Percentiles rank a stretch among this genome's conserved stretches.
These are phyloP conservation scores for Rallus crepitans DNA, from an alignment of 2,797 vertebrate species.

Conservation along the genomic window DNA sequence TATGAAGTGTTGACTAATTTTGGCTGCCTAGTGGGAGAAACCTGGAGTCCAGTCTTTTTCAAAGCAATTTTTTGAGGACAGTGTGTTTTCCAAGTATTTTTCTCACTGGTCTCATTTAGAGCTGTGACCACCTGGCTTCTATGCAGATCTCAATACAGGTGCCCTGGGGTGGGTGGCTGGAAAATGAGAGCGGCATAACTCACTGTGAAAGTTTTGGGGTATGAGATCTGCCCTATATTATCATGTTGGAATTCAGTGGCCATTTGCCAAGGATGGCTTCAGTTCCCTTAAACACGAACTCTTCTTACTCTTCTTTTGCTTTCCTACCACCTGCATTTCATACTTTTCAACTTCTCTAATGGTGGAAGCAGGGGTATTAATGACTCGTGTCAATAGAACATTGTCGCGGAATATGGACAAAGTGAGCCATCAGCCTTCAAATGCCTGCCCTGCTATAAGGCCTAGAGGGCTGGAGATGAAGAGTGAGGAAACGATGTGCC, in stretches of 20 bases:
- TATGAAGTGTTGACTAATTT: not conserved
- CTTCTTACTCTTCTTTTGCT: not conserved
- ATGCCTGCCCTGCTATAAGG: not conserved
- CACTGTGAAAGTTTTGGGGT: not conserved
- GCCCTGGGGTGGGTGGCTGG: not conserved
- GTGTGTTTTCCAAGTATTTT: not conserved
- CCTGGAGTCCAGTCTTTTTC: not conserved
- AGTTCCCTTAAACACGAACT: not conserved
- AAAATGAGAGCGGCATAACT: not conserved
- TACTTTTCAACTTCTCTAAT: not conserved
- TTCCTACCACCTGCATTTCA: not conserved
- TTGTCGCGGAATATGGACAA: not conserved
- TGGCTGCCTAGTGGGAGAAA: not conserved
- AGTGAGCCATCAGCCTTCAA: not conserved
- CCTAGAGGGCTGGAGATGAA: not conserved
- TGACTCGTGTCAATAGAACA: not conserved
- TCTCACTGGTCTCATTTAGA: not conserved
- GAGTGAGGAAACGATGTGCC: not conserved
- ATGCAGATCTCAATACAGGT: not conserved
- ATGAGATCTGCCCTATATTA: not conserved
- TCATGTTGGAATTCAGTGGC: not conserved
- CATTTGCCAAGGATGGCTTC: not conserved
- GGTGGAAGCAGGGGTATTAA: not conserved
- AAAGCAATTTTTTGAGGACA: not conserved
- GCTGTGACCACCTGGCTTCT: not conserved